Evolutionary conservation across 2,113 vertebrate species (phyloP).

Genomic region (Lophura nycthemera): DNA sequence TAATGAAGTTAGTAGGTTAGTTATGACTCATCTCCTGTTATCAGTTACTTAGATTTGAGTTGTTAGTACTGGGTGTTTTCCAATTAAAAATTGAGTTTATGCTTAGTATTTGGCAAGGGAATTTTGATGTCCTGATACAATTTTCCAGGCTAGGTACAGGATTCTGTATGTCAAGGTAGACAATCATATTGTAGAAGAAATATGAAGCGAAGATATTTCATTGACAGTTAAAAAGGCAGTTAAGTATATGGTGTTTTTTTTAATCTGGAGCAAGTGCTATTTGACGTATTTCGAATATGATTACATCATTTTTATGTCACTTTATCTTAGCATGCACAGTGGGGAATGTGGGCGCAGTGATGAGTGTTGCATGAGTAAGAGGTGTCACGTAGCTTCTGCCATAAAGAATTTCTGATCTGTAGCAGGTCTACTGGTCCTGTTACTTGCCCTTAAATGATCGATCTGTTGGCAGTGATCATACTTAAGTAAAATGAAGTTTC

Average conservation of each 20-base stretch:
- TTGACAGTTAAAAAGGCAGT: not conserved
- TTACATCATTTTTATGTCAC: not conserved
- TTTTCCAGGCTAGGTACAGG: slow-evolving; percentile 37
- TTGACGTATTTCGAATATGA: not conserved
- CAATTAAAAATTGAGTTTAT: slow-evolving; percentile 58
- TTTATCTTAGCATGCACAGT: not conserved
- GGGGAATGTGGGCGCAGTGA: not conserved
- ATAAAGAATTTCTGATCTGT: not conserved
- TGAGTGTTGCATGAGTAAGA: not conserved
- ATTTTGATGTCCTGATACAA: slow-evolving; percentile 50
- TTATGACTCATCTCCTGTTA: slow-evolving; percentile 64
- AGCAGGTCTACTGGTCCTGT: not conserved
- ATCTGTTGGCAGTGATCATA: not conserved
- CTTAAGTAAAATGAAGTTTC: not conserved
- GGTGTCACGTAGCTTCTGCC: not conserved
- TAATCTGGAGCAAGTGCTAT: not conserved
- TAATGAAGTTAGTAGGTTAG: slow-evolving; percentile 37
- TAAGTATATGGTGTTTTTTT: not conserved
- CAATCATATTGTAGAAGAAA: not conserved
- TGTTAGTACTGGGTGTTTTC: slow-evolving; percentile 65
- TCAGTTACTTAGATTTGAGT: slow-evolving; percentile 66
- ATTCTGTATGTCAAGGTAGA: not conserved
- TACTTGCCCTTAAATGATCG: not conserved
- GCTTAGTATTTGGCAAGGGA: slow-evolving; percentile 62
- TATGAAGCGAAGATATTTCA: not conserved